These are phyloP conservation scores for Agelas oroides DNA, from an alignment of 37 sponge, comb jelly and placozoan species.

Conservation along the genomic window DNA sequence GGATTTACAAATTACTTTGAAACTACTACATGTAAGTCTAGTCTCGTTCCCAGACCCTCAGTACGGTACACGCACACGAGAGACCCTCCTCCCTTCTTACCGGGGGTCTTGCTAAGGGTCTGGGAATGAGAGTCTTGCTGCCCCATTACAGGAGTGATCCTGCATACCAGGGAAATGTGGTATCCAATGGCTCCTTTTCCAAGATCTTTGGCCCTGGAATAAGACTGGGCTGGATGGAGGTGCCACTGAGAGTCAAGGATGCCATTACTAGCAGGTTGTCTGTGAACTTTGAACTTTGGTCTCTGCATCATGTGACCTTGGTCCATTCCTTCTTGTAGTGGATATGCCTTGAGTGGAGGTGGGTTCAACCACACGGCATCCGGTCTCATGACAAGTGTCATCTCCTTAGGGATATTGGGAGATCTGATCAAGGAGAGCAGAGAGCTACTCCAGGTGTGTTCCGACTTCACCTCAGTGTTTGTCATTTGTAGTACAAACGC, in stretches of 20 bases:
- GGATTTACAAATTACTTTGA: no score
- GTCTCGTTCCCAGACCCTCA: no score
- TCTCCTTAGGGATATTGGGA: constrained; percentile 62
- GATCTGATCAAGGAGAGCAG: constrained; percentile 34
- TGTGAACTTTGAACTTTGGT: neutral
- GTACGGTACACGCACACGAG: no score
- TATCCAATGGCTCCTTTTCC: constrained; percentile 84
- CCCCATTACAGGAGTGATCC: constrained; percentile 51
- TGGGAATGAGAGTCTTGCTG: no score
- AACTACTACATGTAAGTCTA: no score
- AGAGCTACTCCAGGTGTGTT: constrained; percentile 36
- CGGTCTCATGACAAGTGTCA: constrained; percentile 57
- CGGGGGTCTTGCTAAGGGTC: no score
- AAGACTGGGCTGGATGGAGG: constrained; percentile 89
- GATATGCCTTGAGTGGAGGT: constrained; percentile 62
- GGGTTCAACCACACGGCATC: constrained; percentile 66
- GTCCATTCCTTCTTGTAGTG: constrained; percentile 19
- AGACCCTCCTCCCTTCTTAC: no score
- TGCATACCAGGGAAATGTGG: constrained; percentile 78
- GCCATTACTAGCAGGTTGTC: constrained; percentile 17
- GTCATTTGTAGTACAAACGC: no score
- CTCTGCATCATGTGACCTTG: neutral
- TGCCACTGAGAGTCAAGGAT: constrained; percentile 43
- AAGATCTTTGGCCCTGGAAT: constrained; percentile 90
- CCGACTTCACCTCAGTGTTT: neutral